Evolutionary conservation across 2,888 invertebrate genomes (phyloP), one percentile per base, ranked within the genome.

Genomic region (Dexiosoma caninum): DNA sequence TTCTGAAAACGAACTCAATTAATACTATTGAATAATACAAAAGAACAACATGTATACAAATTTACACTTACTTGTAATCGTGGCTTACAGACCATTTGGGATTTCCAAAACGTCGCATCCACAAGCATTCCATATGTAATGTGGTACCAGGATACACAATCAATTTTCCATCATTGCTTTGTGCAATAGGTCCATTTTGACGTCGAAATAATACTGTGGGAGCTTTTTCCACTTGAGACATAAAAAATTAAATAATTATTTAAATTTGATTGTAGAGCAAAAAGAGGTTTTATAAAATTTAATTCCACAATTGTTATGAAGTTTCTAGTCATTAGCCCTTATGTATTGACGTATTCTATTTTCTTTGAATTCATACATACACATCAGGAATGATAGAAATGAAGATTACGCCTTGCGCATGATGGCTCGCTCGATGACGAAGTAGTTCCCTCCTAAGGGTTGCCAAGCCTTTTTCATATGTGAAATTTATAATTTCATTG

Each of bases 111-210:
- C 95, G 92, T 78, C 96, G 91, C 91, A 96, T 95, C 96, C 96
- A 96, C 9, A 96, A 91, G 84, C 96, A 96, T 88, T 96, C 96
- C 95, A 96, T 95, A 86, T 96, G 96, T 35, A 96, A 91, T 14
- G 95, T 94, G 0, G 96, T 95, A 0, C 96, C 96, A 0, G 96
- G 96, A 89, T 95, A 96, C 0, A 96, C 95, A 75, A 96, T 93
- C 57, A 96, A 91, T 83, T 95, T 95, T 1, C 96, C 96, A 85
- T 96, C 95, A 70, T 84, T 84, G 37, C 84, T 84, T 90, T 96
- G 96, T 0, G 96, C 95, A 69, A 96, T 96, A 0, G 96, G 96
- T 0, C 96, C 96, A 44, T 94, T 91, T 77, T 95, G 94, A 87
- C 96, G 95, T 0, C 96, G 92, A 89, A 96, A 96, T 57, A 96